Percentiles rank a stretch among this genome's conserved stretches.
These are phyloP conservation scores for Dasysyrphus albostriatus DNA, from an alignment of 2,888 invertebrate genomes.

Conservation along the genomic window DNA sequence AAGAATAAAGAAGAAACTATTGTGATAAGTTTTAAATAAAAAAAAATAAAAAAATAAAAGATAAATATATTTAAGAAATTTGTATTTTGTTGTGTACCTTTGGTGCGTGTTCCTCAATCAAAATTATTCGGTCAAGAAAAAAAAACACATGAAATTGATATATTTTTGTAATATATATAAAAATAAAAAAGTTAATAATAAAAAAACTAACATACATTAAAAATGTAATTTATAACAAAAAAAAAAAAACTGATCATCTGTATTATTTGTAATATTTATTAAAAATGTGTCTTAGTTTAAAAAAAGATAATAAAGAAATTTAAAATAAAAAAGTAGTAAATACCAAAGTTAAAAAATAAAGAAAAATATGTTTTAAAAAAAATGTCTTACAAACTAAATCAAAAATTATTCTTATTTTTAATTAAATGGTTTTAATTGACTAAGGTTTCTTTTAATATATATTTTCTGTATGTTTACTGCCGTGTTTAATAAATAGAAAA, in stretches of 20 bases:
- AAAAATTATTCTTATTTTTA: constrained; percentile 31
- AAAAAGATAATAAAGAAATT: constrained; percentile 12
- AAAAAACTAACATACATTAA: neutral
- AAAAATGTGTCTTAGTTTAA: constrained; percentile 7
- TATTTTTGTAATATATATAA: constrained; percentile 44
- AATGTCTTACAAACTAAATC: constrained; percentile 7
- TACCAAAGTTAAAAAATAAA: constrained; percentile 74
- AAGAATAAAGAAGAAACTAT: constrained; percentile 30
- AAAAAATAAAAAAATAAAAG: constrained; percentile 41
- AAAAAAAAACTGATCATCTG: constrained; percentile 27
- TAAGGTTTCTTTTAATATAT: constrained; percentile 21
- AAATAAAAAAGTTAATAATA: neutral
- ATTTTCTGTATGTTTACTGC: constrained; percentile 58
- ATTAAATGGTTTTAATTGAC: constrained; percentile 37
- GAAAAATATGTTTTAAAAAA: constrained; percentile 25
- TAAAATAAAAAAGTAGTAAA: constrained; percentile 61
- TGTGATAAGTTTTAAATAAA: constrained; percentile 45
- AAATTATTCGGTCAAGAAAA: constrained; percentile 41
- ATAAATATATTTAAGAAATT: constrained; percentile 39
- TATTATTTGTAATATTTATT: constrained; percentile 43
- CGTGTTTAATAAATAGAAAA: constrained; percentile 40
- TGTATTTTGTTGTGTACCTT: constrained; percentile 55
- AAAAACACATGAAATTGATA: constrained; percentile 22
- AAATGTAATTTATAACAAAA: constrained; percentile 9
- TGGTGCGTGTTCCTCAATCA: constrained; percentile 76